Evolutionary conservation across 2,797 vertebrate species (phyloP).

Genomic region (Zalophus californianus): DNA sequence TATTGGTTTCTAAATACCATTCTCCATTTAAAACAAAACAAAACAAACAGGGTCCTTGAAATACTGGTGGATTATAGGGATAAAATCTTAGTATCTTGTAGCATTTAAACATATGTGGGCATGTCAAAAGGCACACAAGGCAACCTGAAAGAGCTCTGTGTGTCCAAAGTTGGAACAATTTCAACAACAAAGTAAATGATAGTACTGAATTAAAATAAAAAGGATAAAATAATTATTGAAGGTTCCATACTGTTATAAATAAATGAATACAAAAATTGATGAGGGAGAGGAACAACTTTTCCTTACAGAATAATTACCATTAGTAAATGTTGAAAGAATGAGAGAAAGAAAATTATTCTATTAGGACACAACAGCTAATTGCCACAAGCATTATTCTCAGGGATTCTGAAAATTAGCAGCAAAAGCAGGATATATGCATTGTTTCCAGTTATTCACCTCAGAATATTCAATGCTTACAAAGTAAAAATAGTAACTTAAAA

Average conservation of each 20-base stretch:
- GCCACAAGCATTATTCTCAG: not conserved
- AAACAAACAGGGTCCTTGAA: not conserved
- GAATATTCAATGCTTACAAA: not conserved
- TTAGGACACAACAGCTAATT: not conserved
- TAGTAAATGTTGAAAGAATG: not conserved
- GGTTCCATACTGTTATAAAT: not conserved
- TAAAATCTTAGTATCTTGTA: not conserved
- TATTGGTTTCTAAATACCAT: not conserved
- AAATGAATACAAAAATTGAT: not conserved
- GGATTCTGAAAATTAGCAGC: not conserved
- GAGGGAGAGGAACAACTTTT: not conserved
- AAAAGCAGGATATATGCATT: not conserved
- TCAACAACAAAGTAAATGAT: not conserved
- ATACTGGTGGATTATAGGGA: not conserved
- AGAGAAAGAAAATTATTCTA: not conserved
- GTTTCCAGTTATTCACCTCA: not conserved
- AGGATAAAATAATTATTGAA: not conserved
- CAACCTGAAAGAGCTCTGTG: not conserved
- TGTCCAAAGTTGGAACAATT: not conserved
- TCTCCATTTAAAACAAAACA: not conserved
- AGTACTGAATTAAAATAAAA: not conserved
- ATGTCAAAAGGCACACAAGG: not conserved
- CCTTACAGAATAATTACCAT: not conserved
- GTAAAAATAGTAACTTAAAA: not conserved
- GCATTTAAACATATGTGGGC: not conserved